Evolutionary conservation across 2,113 vertebrate genomes (phyloP).

Genomic region (Edolisoma coerulescens): DNA sequence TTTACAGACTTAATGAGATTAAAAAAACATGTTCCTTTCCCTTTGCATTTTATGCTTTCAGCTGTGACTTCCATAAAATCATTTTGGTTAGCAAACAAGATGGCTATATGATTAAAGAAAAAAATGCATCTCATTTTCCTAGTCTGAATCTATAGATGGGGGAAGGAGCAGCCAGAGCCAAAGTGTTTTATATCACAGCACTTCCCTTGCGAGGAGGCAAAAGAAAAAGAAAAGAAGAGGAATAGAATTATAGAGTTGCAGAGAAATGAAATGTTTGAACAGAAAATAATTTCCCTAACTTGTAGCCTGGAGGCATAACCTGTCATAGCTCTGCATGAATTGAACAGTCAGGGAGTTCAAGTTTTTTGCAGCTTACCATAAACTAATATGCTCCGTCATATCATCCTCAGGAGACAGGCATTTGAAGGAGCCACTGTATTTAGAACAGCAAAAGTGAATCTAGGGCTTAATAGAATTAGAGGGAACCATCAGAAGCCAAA

Average conservation of each 20-base stretch:
- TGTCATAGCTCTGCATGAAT: constrained; percentile 63
- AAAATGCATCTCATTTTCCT: background rate
- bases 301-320: constrained; percentile 57
- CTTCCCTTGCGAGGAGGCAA: background rate
- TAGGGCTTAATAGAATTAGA: constrained; percentile 15
- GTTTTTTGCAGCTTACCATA: constrained; percentile 59
- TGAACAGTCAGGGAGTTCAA: constrained; percentile 64
- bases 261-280: constrained; percentile 71
- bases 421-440: constrained; percentile 38
- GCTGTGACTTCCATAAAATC: constrained; percentile 14
- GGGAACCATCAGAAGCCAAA: background rate
- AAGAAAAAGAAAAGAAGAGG: background rate
- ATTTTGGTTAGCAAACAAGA: constrained; percentile 50
- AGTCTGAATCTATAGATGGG: background rate
- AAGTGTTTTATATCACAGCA: background rate
- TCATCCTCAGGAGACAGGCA: constrained; percentile 42
- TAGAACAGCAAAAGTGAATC: constrained; percentile 22
- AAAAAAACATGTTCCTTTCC: background rate
- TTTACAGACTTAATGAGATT: constrained; percentile 12
- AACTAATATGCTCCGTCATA: constrained; percentile 58
- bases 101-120: constrained; percentile 26
- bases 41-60: background rate
- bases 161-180: background rate
- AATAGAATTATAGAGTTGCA: constrained; percentile 54
- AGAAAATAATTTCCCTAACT: constrained; percentile 73